Evolutionary conservation across 2,888 invertebrate genomes (phyloP).

Genomic region (Cheilosia impressa): DNA sequence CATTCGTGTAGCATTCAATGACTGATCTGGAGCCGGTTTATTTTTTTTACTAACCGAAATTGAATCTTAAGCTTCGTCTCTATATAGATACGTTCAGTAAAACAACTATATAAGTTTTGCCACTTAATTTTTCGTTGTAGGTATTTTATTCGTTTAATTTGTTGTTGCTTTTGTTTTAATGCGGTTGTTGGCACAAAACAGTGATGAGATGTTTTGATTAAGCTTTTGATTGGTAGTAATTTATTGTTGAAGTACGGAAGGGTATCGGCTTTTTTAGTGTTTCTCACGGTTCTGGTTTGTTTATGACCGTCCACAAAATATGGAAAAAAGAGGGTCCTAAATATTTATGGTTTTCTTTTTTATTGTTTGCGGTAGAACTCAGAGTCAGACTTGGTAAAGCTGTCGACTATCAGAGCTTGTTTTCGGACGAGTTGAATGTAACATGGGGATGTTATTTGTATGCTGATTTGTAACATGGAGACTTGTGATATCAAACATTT

Average conservation of each 20-base stretch:
- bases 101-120: constrained; percentile 70
- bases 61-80: constrained; percentile 37
- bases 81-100: constrained; percentile 55
- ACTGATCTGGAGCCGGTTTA: constrained; percentile 30
- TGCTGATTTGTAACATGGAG: no score
- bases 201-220: constrained; percentile 61
- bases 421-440: no score
- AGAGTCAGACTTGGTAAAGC: no score
- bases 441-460: no score
- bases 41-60: constrained; percentile 29
- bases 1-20: constrained; percentile 44
- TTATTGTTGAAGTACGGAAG: constrained; percentile 46
- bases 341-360: no score
- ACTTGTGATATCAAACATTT: no score
- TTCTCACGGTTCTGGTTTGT: constrained; percentile 47
- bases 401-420: no score
- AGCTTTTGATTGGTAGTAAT: constrained; percentile 55
- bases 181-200: constrained; percentile 59
- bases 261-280: constrained; percentile 17
- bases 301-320: constrained; percentile 4
- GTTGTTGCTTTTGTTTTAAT: constrained; percentile 26
- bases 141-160: constrained; percentile 7
- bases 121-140: constrained; percentile 59
- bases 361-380: no score
- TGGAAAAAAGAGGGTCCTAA: background rate